A percentile compares a stretch with the other conserved stretches of the same genome.
Conservation (phyloP, 37 sponge, comb jelly and placozoan genomes). For the Haliclona indistincta region DNA sequence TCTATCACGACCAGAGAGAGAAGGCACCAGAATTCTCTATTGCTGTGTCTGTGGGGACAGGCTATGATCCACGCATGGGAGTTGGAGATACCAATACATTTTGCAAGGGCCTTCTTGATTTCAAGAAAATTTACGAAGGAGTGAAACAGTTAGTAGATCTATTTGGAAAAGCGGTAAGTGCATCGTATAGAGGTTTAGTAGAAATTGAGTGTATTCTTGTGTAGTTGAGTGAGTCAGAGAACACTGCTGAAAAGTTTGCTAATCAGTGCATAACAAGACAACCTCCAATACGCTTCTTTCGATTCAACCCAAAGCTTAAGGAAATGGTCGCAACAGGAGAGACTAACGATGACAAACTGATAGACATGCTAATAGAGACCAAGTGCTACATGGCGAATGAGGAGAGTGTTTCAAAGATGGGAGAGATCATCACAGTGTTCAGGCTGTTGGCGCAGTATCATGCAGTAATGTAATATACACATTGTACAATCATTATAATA, state of each 20-base stretch:
- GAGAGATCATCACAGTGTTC: too few species aligned
- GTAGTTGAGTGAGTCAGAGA: conserved; percentile 50
- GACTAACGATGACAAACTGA: conserved; percentile 38
- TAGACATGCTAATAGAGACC: conserved; percentile 40
- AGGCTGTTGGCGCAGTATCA: too few species aligned
- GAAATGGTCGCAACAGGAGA: conserved; percentile 38
- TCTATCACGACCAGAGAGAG: not conserved
- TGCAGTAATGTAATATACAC: too few species aligned
- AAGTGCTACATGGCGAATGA: conserved; percentile 5
- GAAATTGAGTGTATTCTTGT: not conserved
- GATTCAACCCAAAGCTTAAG: conserved; percentile 45
- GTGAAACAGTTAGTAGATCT: not conserved
- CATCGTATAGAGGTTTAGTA: not conserved
- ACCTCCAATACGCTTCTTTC: conserved; percentile 41
- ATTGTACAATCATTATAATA: too few species aligned
- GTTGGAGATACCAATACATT: conserved; percentile 3
- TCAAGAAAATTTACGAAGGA: too few species aligned
- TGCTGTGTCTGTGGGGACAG: not conserved
- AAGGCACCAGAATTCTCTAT: not conserved
- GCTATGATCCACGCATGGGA: not conserved
- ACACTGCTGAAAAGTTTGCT: conserved; percentile 39
- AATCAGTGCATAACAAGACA: conserved; percentile 10
- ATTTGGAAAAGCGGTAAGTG: not conserved
- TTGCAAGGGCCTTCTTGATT: too few species aligned
- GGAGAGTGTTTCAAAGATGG: not conserved